Conservation (phyloP, 2,797 vertebrate genomes). For the Crenuchus spilurus region DNA sequence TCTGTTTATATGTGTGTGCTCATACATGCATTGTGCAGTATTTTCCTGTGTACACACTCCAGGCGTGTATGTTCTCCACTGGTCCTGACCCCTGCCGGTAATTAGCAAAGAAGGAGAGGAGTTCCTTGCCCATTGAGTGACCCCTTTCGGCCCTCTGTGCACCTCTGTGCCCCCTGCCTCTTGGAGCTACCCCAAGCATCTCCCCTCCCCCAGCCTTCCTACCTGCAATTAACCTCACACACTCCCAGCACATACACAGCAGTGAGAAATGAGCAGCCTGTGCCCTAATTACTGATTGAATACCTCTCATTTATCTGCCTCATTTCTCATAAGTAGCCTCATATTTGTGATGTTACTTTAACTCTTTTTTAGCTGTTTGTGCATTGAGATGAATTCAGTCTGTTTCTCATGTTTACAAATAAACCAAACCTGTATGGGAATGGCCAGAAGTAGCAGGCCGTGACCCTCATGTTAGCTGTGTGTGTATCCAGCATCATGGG, state of each 20-base stretch:
- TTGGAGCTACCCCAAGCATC: conserved; percentile 40
- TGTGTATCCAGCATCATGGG: background rate
- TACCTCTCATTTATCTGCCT: conserved; percentile 45
- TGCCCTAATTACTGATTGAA: conserved; percentile 54
- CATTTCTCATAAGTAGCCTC: conserved; percentile 39
- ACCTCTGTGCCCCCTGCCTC: conserved; percentile 41
- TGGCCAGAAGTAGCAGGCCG: background rate
- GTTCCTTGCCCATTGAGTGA: conserved; percentile 56
- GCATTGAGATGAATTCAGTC: background rate
- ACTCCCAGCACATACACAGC: conserved; percentile 43
- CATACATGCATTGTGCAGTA: background rate
- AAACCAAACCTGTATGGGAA: background rate
- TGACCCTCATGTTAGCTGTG: background rate
- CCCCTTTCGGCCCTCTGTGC: conserved; percentile 53
- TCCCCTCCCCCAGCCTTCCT: conserved; percentile 43
- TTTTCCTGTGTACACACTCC: conserved; percentile 40
- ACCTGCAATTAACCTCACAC: conserved; percentile 63
- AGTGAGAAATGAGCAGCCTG: conserved; percentile 52
- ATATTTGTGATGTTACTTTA: conserved; percentile 12
- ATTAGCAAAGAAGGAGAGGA: conserved; percentile 56
- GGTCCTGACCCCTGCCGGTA: conserved; percentile 54
- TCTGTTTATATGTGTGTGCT: background rate
- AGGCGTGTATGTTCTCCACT: conserved; percentile 10
- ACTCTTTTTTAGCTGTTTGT: background rate
- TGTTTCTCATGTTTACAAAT: conserved; percentile 19